Evolutionary conservation across 2,113 vertebrate genomes (phyloP).

Genomic region (Chroicocephalus ridibundus): DNA sequence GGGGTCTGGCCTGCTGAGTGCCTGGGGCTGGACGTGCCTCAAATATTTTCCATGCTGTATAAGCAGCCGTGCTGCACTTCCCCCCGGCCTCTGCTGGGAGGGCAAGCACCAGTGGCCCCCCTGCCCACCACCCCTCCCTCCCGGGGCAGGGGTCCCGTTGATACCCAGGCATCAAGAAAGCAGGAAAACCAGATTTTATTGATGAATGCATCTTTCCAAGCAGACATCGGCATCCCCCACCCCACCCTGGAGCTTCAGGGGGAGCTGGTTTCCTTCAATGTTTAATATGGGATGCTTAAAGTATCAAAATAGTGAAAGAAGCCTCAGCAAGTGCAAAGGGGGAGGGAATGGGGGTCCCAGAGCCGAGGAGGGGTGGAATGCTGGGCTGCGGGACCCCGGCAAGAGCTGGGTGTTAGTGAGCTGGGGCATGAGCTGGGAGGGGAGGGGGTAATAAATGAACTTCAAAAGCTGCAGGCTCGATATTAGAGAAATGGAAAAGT

Average conservation of each 20-base stretch:
- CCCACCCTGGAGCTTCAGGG: not conserved
- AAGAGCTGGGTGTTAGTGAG: not conserved
- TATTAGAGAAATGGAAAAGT: constrained; percentile 33
- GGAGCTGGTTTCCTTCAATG: constrained; percentile 11
- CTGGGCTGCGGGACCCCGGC: not conserved
- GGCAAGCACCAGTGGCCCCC: not conserved
- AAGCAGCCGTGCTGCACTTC: not conserved
- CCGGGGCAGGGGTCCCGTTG: not conserved
- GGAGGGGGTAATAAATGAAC: not conserved
- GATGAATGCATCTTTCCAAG: not conserved
- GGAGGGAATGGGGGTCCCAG: not conserved
- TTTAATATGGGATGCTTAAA: constrained; percentile 30
- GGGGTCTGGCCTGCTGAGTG: not conserved
- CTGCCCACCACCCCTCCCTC: not conserved
- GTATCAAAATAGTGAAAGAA: constrained; percentile 69
- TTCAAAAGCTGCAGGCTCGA: constrained; percentile 11
- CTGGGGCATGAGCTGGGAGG: not conserved
- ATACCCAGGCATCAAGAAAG: not conserved
- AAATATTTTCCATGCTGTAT: constrained; percentile 48
- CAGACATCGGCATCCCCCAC: not conserved
- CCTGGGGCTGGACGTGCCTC: constrained; percentile 13
- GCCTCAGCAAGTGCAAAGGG: constrained; percentile 30
- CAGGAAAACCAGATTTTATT: constrained; percentile 51
- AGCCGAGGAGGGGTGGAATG: not conserved
- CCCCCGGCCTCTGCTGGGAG: not conserved